Percentiles rank a stretch among this genome's conserved stretches.
These are phyloP conservation scores for Haemorhous mexicanus DNA, from an alignment of 2,113 vertebrate species.

Conservation along the genomic window DNA sequence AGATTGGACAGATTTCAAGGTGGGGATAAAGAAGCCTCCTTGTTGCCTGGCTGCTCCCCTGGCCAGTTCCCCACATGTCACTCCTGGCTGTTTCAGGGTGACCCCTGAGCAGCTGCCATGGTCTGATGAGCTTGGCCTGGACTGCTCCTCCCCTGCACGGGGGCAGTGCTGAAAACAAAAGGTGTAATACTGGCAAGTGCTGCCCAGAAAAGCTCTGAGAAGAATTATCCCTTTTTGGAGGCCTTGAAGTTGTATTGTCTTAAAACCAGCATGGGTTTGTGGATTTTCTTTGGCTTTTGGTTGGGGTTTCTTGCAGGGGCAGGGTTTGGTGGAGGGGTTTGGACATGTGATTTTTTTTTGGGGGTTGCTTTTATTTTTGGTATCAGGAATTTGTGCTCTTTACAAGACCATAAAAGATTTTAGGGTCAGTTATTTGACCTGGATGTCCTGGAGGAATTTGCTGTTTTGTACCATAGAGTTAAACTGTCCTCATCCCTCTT, in stretches of 20 bases:
- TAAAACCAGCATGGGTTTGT: background rate
- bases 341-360: background rate
- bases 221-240: background rate
- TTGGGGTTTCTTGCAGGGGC: background rate
- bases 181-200: background rate
- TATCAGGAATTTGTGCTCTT: background rate
- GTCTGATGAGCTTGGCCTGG: background rate
- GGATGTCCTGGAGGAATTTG: background rate
- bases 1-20: background rate
- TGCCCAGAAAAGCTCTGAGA: background rate
- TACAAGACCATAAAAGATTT: background rate
- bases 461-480: background rate
- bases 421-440: background rate
- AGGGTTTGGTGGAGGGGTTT: background rate
- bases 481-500: background rate
- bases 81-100: background rate
- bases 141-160: background rate
- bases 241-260: background rate
- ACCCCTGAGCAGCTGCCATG: background rate
- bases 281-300: background rate
- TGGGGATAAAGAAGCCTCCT: background rate
- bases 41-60: background rate
- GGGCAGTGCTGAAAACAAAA: background rate
- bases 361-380: background rate
- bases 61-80: background rate